phyloP scores from a whole-genome alignment of 2,113 vertebrate species.

The Piprites chloris region DNA sequence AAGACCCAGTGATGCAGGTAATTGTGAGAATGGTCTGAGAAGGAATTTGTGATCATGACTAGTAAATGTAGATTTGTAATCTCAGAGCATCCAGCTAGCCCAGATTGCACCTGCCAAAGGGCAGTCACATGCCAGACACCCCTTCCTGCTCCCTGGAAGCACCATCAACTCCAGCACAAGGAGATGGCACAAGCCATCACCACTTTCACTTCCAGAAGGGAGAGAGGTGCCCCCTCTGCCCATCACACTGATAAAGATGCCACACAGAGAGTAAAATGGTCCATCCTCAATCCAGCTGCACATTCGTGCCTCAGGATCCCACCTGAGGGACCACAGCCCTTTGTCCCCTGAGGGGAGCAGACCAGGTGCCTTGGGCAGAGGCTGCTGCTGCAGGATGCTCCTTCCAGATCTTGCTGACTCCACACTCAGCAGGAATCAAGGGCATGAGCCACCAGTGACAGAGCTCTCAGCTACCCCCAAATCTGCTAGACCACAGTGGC shows the following conservation, averaged over 20 bases:
- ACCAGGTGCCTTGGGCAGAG: background rate
- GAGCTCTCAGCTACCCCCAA: background rate
- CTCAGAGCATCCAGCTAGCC: background rate
- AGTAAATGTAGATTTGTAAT: background rate
- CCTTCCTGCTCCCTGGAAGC: background rate
- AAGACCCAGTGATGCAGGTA: background rate
- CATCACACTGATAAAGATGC: background rate
- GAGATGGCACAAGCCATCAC: background rate
- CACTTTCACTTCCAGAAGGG: background rate
- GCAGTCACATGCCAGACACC: background rate
- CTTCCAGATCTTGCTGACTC: background rate
- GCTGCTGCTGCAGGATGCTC: background rate
- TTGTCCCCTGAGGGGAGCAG: background rate
- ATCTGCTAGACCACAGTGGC: background rate
- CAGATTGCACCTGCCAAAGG: background rate
- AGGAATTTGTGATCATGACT: background rate
- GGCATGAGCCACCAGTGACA: background rate
- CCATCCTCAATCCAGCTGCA: background rate
- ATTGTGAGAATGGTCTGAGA: background rate
- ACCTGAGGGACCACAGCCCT: background rate
- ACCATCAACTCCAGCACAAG: background rate
- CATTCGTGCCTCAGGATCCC: background rate
- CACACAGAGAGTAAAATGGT: background rate
- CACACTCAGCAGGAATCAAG: background rate
- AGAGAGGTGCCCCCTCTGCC: background rate